Percentiles rank a stretch among this genome's conserved stretches.
phyloP scores from a whole-genome alignment of 2,113 vertebrate genomes.

The Pedetes capensis region DNA sequence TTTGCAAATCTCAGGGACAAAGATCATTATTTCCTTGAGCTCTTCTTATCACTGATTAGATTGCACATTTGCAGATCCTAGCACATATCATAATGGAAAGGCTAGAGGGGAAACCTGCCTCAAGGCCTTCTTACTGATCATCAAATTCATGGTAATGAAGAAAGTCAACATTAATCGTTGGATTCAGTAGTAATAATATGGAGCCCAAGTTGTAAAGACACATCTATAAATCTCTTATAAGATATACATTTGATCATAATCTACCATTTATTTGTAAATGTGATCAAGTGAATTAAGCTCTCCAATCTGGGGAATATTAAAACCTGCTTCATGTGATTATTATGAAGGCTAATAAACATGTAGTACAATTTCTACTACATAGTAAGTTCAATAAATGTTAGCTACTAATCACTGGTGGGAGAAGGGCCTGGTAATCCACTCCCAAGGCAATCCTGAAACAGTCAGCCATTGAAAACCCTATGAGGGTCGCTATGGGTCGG shows the following conservation, averaged over 20 bases:
- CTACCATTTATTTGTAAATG: neutral
- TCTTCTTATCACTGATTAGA: neutral
- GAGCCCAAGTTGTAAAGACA: neutral
- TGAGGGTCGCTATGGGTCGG: too few species aligned
- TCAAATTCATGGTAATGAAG: neutral
- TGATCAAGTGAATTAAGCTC: neutral
- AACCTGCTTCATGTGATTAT: neutral
- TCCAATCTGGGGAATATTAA: neutral
- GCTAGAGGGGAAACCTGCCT: accelerated
- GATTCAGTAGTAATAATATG: neutral
- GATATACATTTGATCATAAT: neutral
- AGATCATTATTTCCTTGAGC: neutral
- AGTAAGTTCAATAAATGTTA: neutral
- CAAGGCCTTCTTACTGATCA: neutral
- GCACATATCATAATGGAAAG: neutral
- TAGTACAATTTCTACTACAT: neutral
- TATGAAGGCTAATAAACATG: neutral
- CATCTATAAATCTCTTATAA: neutral
- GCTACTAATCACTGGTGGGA: neutral
- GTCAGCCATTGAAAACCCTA: too few species aligned
- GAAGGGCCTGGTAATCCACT: too few species aligned
- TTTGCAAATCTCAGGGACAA: neutral
- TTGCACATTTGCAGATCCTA: neutral
- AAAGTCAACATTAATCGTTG: neutral
- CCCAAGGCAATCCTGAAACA: too few species aligned